A percentile compares a stretch with the other conserved stretches of the same genome.
Conservation (phyloP, 2,797 vertebrate species). For the Enoplosus armatus region DNA sequence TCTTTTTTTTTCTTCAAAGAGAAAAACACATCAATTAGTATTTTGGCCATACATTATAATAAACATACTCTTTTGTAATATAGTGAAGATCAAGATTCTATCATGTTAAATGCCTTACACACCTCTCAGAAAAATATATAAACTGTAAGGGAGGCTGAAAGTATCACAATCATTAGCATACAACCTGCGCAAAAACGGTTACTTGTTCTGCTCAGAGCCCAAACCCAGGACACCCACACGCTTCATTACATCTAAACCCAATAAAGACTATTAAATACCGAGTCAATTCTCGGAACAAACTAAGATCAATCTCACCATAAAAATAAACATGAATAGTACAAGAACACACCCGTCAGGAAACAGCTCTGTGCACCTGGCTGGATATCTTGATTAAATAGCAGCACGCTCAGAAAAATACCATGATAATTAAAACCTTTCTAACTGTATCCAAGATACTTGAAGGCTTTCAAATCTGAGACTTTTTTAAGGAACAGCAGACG, state of each 20-base stretch:
- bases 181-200: slow-evolving; percentile 11
- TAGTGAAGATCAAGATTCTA: not conserved
- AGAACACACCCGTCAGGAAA: slow-evolving; percentile 4
- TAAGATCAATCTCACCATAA: slow-evolving; percentile 16
- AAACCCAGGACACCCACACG: not conserved
- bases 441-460: slow-evolving; percentile 38
- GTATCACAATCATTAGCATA: not conserved
- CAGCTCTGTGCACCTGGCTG: slow-evolving; percentile 27
- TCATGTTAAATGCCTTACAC: not conserved
- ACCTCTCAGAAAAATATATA: not conserved
- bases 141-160: not conserved
- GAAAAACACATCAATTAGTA: not conserved
- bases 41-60: not conserved
- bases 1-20: not conserved
- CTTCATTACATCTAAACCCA: slow-evolving; percentile 2
- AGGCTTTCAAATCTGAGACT: slow-evolving; percentile 28
- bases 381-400: slow-evolving; percentile 29
- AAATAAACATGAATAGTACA: slow-evolving; percentile 33
- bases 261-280: slow-evolving; percentile 26
- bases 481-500: slow-evolving; percentile 50
- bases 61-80: not conserved
- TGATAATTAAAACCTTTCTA: slow-evolving; percentile 49
- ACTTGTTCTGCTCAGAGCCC: not conserved
- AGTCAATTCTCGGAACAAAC: slow-evolving; percentile 19
- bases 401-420: slow-evolving; percentile 19